Conservation (phyloP, 2,888 invertebrate species). For the Melanargia galathea region DNA sequence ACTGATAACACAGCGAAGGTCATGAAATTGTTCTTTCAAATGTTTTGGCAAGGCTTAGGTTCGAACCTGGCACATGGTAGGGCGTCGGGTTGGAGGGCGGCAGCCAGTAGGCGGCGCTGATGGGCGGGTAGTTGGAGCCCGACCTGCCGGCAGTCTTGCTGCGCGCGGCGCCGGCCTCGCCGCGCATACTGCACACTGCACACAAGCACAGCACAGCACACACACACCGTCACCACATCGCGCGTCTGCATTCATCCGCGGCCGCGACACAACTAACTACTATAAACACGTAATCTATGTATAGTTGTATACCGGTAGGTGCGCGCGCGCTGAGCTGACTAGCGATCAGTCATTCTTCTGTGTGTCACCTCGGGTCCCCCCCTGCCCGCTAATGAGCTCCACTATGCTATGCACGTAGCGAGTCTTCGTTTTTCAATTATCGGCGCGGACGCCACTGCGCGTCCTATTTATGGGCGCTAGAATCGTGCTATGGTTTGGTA, state of each 20-base stretch:
- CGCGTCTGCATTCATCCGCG: slow-evolving; percentile 75
- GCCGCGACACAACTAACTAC: slow-evolving; percentile 72
- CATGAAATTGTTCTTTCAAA: slow-evolving; percentile 5
- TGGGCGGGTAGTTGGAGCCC: slow-evolving; percentile 86
- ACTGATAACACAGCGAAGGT: neutral
- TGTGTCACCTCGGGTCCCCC: slow-evolving; percentile 55
- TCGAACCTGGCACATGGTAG: slow-evolving; percentile 91
- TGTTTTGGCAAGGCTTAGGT: slow-evolving; percentile 3
- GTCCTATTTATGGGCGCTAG: slow-evolving; percentile 25
- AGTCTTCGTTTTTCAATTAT: slow-evolving; percentile 46
- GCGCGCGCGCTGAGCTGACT: slow-evolving; percentile 70
- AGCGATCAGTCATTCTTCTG: slow-evolving; percentile 76
- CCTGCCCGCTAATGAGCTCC: slow-evolving; percentile 69
- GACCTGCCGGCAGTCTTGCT: slow-evolving; percentile 61
- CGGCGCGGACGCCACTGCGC: slow-evolving; percentile 36
- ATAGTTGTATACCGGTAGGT: slow-evolving; percentile 55
- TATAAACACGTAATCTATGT: slow-evolving; percentile 47
- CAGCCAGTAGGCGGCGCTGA: slow-evolving; percentile 92
- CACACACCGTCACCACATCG: slow-evolving; percentile 64
- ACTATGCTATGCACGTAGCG: slow-evolving; percentile 67
- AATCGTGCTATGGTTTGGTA: neutral
- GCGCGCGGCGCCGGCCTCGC: slow-evolving; percentile 75
- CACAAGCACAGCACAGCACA: slow-evolving; percentile 44
- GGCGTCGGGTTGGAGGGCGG: slow-evolving; percentile 90
- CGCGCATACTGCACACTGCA: slow-evolving; percentile 75